Percentiles rank a stretch among this genome's conserved stretches.
Evolutionary conservation across 2,113 vertebrate genomes (phyloP).

Genomic region (Centropus unirufus): DNA sequence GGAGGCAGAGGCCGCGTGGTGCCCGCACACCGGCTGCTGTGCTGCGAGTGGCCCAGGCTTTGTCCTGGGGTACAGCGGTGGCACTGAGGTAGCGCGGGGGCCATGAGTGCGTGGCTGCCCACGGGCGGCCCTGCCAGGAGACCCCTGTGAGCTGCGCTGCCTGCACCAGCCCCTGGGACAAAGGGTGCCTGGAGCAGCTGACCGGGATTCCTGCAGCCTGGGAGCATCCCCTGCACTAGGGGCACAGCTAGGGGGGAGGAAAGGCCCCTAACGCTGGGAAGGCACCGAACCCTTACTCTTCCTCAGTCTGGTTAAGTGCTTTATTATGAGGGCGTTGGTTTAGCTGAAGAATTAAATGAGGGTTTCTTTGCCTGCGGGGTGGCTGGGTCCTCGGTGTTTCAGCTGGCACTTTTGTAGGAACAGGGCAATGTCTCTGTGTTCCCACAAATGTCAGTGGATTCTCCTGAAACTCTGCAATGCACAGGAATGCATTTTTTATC

Average conservation of each 20-base stretch:
- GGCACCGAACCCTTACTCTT: not conserved
- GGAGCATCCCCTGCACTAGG: not conserved
- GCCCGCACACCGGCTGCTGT: not conserved
- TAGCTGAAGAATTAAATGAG: not conserved
- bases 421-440: not conserved
- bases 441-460: not conserved
- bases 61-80: not conserved
- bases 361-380: not conserved
- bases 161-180: accelerated
- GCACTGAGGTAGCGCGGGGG: not conserved
- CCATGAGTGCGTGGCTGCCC: not conserved
- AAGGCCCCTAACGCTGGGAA: not conserved
- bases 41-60: not conserved
- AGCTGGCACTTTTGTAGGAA: not conserved
- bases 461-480: not conserved
- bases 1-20: too few relatives aligned
- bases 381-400: not conserved
- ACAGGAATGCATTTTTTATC: not conserved
- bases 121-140: not conserved
- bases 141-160: not conserved
- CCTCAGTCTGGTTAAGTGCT: not conserved
- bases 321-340: not conserved
- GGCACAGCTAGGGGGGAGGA: not conserved
- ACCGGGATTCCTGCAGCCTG: not conserved
- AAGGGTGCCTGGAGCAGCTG: not conserved